Base-by-base conservation (phyloP, 2,888 invertebrate species). In the Drosophila formosana region DNA sequence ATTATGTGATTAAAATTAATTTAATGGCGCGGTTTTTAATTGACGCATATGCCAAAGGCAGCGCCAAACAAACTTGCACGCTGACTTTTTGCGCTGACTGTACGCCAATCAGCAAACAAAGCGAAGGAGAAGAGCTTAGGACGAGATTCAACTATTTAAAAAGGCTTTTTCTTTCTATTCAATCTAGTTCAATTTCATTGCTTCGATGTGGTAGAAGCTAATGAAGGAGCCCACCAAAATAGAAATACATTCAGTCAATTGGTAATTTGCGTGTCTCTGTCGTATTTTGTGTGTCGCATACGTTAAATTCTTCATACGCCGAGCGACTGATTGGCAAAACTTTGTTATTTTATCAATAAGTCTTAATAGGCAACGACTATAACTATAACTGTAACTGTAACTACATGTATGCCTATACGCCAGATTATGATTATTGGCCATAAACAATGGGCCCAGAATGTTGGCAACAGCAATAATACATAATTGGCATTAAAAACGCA, bases 1-100 rank as follows among this genome's bases (percentile, higher is more conserved):
- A 82, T 88, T 89, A 89, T 89, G 89, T 89, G 86, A 85, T 89
- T 88, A 86, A 89, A 89, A 89, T 89, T 89, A 88, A 85, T 88
- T 87, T 89, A 80, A 85, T 83, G 79, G 80, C 78, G 89, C 88
- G 88, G 88, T 85, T 89, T 90, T 89, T 89, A 89, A 89, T 89
- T 89, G 90, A 89, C 81, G 84, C 81, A 80, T 66, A 69, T 75
- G 85, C 65, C 76, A 64, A 66, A 61, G 53, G 55, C 64, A 68
- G 46, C 45, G 23, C 18, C 37, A 63, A 26, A 62, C 47, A 60
- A 74, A 55, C 50, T 32, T 58, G 5, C 23, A 13, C 39, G n/a
- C 5, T 18, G 32, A 69, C 69, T 66, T 57, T 79, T 78, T 53
- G 71, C 49, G 7, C 18, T 9, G 41, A 80, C 78, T 80, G 80